These are phyloP conservation scores for Hemiscyllium ocellatum DNA, from an alignment of 2,113 vertebrate species.

Conservation along the genomic window DNA sequence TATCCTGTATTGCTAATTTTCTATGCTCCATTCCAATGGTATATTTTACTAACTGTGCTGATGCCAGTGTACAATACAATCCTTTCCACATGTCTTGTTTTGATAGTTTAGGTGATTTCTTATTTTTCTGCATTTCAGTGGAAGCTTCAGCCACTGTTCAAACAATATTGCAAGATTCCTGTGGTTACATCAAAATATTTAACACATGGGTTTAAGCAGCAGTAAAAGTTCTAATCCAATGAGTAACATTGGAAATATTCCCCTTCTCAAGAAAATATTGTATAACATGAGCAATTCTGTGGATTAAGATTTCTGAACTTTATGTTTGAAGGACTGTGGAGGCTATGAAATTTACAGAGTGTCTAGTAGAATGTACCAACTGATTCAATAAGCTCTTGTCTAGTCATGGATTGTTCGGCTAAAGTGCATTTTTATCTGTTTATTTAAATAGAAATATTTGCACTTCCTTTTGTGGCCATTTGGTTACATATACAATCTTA, in stretches of 20 bases:
- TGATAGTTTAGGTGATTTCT: background rate
- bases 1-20: background rate
- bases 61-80: background rate
- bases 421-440: background rate
- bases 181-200: too few relatives aligned
- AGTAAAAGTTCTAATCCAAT: background rate
- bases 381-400: background rate
- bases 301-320: background rate
- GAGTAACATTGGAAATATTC: background rate
- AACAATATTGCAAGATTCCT: too few relatives aligned
- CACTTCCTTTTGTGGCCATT: background rate
- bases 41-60: background rate
- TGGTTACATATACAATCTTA: background rate
- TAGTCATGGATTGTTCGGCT: background rate
- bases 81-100: background rate
- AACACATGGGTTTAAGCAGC: too few relatives aligned
- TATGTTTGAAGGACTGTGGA: background rate
- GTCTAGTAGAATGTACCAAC: background rate
- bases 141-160: background rate
- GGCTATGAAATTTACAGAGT: background rate
- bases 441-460: background rate
- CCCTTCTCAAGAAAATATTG: background rate
- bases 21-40: background rate
- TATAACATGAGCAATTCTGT: background rate
- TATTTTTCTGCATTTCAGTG: background rate